Conservation (phyloP, 2,113 vertebrate species). For the Heptranchias perlo region DNA sequence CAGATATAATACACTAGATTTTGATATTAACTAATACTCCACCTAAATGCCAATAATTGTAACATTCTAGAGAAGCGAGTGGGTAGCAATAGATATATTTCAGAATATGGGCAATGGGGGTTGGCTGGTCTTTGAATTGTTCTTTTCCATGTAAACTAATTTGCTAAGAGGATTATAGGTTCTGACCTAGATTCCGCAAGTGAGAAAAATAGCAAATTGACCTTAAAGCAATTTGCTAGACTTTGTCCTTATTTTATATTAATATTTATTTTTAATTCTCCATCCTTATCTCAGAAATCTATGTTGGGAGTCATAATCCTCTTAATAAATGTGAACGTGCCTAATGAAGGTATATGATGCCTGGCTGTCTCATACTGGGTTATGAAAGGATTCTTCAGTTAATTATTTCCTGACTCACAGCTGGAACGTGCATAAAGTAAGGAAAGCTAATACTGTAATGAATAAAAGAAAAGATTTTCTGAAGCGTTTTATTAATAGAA, state of each 20-base stretch:
- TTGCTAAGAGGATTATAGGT: background rate
- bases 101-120: background rate
- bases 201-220: constrained; percentile 25
- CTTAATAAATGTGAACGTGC: background rate
- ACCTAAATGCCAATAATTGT: background rate
- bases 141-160: constrained; percentile 7
- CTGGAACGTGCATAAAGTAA: background rate
- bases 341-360: constrained; percentile 21
- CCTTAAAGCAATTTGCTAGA: background rate
- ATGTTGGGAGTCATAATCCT: constrained; percentile 14
- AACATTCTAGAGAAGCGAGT: background rate
- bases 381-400: background rate
- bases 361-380: constrained; percentile 1
- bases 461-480: background rate
- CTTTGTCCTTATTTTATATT: background rate
- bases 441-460: background rate
- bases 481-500: background rate
- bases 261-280: constrained; percentile 35
- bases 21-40: background rate
- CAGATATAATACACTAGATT: background rate
- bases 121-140: background rate
- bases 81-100: background rate
- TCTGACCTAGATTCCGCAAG: constrained; percentile 30
- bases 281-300: constrained; percentile 30
- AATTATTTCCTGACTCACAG: constrained; percentile 8